Percentiles rank a stretch among this genome's conserved stretches.
Evolutionary conservation across 1,140 invertebrate species (phyloP).

Genomic region (Trichonephila clavipes): DNA sequence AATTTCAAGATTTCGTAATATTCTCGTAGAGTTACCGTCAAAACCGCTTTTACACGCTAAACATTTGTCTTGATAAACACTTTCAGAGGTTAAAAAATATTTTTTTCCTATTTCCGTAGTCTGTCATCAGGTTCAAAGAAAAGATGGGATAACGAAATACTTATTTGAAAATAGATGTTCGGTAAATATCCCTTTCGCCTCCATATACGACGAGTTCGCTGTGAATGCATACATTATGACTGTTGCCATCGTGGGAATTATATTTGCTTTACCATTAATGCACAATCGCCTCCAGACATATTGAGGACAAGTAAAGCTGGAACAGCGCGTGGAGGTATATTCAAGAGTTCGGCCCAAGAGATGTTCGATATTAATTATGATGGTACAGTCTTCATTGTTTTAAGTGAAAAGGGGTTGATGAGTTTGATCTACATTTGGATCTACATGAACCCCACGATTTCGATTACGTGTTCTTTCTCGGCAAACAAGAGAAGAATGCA

Average conservation of each 20-base stretch:
- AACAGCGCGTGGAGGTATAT: neutral
- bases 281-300: constrained; percentile 40
- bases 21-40: too few relatives aligned
- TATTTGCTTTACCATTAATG: constrained; percentile 64
- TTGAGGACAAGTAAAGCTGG: constrained; percentile 34
- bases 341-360: constrained; percentile 7
- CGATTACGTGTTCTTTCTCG: neutral
- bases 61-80: too few relatives aligned
- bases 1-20: too few relatives aligned
- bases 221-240: neutral
- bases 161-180: constrained; percentile 9
- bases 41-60: too few relatives aligned
- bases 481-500: neutral
- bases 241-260: constrained; percentile 7
- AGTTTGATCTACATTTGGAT: constrained; percentile 61
- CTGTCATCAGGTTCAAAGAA: neutral
- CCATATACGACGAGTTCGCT: neutral
- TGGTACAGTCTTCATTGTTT: constrained; percentile 55
- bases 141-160: neutral
- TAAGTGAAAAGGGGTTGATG: constrained; percentile 67
- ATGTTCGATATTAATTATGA: constrained; percentile 67
- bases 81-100: too few relatives aligned
- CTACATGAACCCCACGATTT: constrained; percentile 5
- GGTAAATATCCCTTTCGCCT: constrained; percentile 6
- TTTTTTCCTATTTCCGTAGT: neutral